A percentile compares a stretch with the other conserved stretches of the same genome.
Conservation (phyloP, 2,113 vertebrate species). For the Microcebus murinus region DNA sequence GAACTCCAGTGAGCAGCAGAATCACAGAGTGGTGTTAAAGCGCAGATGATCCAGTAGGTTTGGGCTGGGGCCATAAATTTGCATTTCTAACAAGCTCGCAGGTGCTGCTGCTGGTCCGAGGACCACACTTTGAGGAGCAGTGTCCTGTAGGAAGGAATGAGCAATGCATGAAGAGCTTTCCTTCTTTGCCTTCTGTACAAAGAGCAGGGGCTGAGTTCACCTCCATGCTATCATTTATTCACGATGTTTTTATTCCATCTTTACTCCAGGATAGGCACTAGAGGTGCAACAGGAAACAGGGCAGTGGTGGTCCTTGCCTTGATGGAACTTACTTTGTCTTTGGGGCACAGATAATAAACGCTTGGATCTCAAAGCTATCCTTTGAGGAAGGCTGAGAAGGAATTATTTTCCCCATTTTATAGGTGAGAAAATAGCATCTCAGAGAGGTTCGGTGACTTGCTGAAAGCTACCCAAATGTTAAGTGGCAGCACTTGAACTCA, state of each 20-base stretch:
- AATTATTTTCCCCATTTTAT: neutral
- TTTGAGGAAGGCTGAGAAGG: neutral
- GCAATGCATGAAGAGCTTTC: accelerated
- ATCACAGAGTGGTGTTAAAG: neutral
- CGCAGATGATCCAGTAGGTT: neutral
- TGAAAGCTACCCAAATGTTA: neutral
- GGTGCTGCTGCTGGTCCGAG: neutral
- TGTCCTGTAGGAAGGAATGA: accelerated
- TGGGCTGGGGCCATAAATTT: neutral
- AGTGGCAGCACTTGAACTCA: neutral
- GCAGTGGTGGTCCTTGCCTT: accelerated
- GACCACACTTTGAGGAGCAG: neutral
- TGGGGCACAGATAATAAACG: neutral
- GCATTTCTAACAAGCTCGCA: neutral
- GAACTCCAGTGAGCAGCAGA: neutral
- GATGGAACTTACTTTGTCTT: accelerated
- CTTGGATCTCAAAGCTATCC: neutral
- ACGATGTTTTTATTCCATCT: neutral
- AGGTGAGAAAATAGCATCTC: neutral
- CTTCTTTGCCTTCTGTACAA: neutral
- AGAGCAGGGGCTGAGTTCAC: neutral
- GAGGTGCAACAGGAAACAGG: neutral
- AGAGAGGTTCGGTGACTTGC: neutral
- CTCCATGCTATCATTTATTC: neutral
- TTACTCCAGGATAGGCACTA: neutral